These are phyloP conservation scores for Hydropsyche betteni DNA, from an alignment of 2,888 invertebrate genomes.

Conservation along the genomic window DNA sequence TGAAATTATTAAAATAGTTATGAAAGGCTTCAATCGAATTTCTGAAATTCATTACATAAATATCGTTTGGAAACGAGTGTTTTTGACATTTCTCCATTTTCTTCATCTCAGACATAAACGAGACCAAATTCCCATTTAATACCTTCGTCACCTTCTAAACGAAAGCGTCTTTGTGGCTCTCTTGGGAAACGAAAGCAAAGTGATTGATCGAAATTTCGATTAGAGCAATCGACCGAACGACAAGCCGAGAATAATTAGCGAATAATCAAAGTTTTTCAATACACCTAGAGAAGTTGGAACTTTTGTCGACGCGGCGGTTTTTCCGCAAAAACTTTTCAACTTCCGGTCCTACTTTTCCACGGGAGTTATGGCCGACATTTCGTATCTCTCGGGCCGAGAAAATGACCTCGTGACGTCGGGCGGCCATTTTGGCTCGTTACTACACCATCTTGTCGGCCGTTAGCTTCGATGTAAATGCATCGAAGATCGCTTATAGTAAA, in stretches of 20 bases:
- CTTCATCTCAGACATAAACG: not conserved
- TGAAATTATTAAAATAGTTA: too few species aligned
- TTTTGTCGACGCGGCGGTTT: too few species aligned
- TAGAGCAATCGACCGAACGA: not conserved
- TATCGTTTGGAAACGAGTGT: not conserved
- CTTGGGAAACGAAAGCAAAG: not conserved
- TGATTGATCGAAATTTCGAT: slow-evolving; percentile 29
- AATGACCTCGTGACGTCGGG: not conserved
- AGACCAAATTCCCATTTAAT: not conserved
- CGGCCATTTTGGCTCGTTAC: slow-evolving; percentile 27
- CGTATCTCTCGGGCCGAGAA: not conserved
- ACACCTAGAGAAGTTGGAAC: too few species aligned
- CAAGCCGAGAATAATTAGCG: not conserved
- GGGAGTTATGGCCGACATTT: not conserved
- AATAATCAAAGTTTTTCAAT: slow-evolving; percentile 2
- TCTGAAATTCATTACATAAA: too few species aligned
- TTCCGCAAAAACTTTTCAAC: too few species aligned
- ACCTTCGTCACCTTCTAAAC: not conserved
- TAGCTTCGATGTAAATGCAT: slow-evolving; percentile 24
- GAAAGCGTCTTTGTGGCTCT: not conserved
- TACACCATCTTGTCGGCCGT: slow-evolving; percentile 17
- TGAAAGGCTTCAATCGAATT: too few species aligned
- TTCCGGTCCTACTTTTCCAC: not conserved
- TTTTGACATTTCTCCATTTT: slow-evolving; percentile 10
- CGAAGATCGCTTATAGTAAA: not conserved